These are phyloP conservation scores for Sialis lutaria DNA, from an alignment of 2,888 invertebrate species.

Conservation along the genomic window DNA sequence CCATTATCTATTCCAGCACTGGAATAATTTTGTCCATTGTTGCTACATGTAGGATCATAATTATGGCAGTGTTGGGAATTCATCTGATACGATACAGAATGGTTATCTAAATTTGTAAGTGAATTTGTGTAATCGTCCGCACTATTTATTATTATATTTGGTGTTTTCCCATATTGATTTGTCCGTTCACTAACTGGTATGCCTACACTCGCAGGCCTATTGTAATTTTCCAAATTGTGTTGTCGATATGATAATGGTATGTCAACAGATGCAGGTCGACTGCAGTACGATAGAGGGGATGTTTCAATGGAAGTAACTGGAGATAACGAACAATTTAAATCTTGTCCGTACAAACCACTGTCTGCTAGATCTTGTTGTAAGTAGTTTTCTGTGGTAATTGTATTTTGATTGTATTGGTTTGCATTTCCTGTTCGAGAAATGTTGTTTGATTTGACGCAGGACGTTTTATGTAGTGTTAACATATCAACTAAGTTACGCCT, in stretches of 20 bases:
- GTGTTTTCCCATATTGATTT: slow-evolving; percentile 15
- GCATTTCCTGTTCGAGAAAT: background rate
- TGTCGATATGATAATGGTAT: slow-evolving; percentile 7
- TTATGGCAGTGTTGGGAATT: slow-evolving; percentile 35
- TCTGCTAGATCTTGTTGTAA: slow-evolving; percentile 3
- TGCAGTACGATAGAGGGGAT: slow-evolving; percentile 17
- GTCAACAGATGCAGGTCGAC: slow-evolving; percentile 19
- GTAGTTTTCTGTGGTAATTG: slow-evolving; percentile 4
- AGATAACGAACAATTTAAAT: slow-evolving; percentile 18
- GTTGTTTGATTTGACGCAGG: slow-evolving; percentile 33
- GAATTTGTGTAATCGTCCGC: slow-evolving; percentile 32
- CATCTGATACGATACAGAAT: slow-evolving; percentile 17
- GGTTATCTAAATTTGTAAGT: slow-evolving; percentile 32
- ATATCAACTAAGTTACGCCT: slow-evolving; percentile 62
- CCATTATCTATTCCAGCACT: slow-evolving; percentile 38
- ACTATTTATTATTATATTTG: slow-evolving; percentile 34
- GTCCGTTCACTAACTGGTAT: slow-evolving; percentile 10
- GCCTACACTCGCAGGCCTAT: slow-evolving; percentile 17
- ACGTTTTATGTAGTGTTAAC: slow-evolving; percentile 54
- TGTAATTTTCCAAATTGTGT: slow-evolving; percentile 13
- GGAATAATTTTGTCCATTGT: slow-evolving; percentile 32
- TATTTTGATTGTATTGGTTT: slow-evolving; percentile 1
- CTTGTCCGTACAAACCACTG: slow-evolving; percentile 15
- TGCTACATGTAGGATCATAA: slow-evolving; percentile 25
- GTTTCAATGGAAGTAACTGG: slow-evolving; percentile 14